phyloP scores from a whole-genome alignment of 2,888 invertebrate species.

The Synergus itoensis region DNA sequence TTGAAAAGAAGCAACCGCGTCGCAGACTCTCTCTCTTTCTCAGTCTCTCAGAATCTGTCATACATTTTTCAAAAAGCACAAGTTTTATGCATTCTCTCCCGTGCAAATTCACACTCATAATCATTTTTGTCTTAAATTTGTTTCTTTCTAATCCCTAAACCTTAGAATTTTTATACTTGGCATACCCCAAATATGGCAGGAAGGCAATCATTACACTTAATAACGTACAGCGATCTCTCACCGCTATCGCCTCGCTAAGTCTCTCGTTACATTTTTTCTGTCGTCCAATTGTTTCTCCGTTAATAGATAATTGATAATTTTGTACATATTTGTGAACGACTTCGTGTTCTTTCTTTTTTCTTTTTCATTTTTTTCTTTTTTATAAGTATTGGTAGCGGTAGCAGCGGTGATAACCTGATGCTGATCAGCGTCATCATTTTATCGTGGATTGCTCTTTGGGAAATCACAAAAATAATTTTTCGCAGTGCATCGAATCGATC shows the following conservation, averaged over 20 bases:
- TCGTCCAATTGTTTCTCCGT: conserved; percentile 20
- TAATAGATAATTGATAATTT: conserved; percentile 60
- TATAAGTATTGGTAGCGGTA: conserved; percentile 34
- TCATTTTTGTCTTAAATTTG: conserved; percentile 56
- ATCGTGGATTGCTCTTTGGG: conserved; percentile 52
- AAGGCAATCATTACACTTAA: conserved; percentile 82
- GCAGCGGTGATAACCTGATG: conserved; percentile 47
- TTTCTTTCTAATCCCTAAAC: conserved; percentile 73
- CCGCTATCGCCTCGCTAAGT: conserved; percentile 54
- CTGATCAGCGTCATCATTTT: conserved; percentile 45
- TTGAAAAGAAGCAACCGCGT: conserved; percentile 65
- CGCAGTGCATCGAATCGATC: conserved; percentile 53
- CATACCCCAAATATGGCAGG: conserved; percentile 83
- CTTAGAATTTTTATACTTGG: conserved; percentile 80
- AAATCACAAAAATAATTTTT: conserved; percentile 58
- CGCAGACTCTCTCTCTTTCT: conserved; percentile 51
- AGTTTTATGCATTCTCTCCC: conserved; percentile 52
- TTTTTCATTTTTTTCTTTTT: conserved; percentile 17
- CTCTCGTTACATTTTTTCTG: conserved; percentile 43
- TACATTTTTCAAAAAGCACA: conserved; percentile 52
- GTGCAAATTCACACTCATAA: conserved; percentile 57
- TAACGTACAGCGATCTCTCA: conserved; percentile 78
- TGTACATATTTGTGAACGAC: conserved; percentile 58
- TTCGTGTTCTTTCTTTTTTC: conserved; percentile 30
- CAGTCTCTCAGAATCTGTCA: conserved; percentile 50